Evolutionary conservation across 1,140 invertebrate genomes (phyloP), one percentile per base, ranked within the genome.

Genomic region (Scaptomyza graminum): DNA sequence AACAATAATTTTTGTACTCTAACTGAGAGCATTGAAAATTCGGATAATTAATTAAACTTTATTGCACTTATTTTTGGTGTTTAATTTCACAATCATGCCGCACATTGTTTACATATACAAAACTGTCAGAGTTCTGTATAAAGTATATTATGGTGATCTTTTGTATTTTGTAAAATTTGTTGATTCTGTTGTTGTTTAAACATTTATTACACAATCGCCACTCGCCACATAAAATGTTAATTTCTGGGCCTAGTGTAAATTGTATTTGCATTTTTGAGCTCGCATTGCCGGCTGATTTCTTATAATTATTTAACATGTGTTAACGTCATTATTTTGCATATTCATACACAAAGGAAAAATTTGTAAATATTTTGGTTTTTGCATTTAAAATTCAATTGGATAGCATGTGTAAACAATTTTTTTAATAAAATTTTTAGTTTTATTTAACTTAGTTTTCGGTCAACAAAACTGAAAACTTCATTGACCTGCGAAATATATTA

Each of bases 241-340:
- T 74, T 74, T 79, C 56, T 25, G 5, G 34, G 0, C 15, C 62
- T 68, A 41, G 25, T 56, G 55, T 57, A 59, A 54, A 68, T 41
- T 47, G 68, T 79, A 65, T 83, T 69, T 67, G 43, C 59, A 66
- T 66, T 60, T 65, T 66, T 39, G 18, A 2, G 18, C 18, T 0
- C 18, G 18, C 18, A 44, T 56, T 25, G 65, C 51, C 51, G 25
- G 65, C 49, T 57, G 57, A 64, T 76, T 65, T 18, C 64, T 54
- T 70, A 65, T 74, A 74, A 76, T 84, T 80, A 67, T 15, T 68
- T 34, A 64, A 70, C 54, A 76, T 82, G 37, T 75, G 62, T 71
- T 74, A 63, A 59, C 55, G 25, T 50, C 34, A 52, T 69, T 74
- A 50, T 77, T 73, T 52, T 46, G 15, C 62, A 37, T 76, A 56